Percentiles rank a stretch among this genome's conserved stretches.
Evolutionary conservation across 2,797 vertebrate species (phyloP).

Genomic region (Limosa lapponica): DNA sequence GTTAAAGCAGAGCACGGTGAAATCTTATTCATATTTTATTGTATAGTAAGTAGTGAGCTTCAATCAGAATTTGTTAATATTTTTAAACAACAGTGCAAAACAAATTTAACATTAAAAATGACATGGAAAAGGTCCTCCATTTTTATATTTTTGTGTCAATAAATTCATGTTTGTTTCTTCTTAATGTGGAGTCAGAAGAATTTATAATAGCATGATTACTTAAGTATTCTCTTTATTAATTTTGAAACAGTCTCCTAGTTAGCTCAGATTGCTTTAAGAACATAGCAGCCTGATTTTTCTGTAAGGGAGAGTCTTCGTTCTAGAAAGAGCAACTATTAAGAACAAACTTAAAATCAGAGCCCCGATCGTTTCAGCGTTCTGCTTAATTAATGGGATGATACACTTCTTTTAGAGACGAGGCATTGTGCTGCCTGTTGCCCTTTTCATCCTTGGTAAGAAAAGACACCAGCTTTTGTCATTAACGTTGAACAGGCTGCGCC

Average conservation of each 20-base stretch:
- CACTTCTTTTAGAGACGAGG: background rate
- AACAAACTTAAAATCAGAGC: background rate
- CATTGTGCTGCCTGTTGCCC: background rate
- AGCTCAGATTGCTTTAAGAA: background rate
- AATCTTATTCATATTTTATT: background rate
- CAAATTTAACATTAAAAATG: background rate
- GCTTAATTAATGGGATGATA: background rate
- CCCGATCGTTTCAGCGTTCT: background rate
- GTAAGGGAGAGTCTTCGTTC: background rate
- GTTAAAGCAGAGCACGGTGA: background rate
- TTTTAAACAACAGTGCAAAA: background rate
- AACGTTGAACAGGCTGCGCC: constrained; percentile 7
- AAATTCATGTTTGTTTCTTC: background rate
- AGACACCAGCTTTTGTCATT: background rate
- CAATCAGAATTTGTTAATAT: background rate
- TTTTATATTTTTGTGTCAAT: background rate
- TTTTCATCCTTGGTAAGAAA: background rate
- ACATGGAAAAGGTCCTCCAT: background rate
- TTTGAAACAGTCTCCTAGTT: background rate
- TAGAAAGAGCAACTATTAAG: background rate
- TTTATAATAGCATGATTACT: background rate
- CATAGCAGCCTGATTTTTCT: background rate
- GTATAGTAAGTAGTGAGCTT: background rate
- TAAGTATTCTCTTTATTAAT: background rate
- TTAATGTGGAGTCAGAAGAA: background rate